These are phyloP conservation scores for Imbricaverruca yamaguchii DNA, from an alignment of 2,888 invertebrate species.

Conservation along the genomic window DNA sequence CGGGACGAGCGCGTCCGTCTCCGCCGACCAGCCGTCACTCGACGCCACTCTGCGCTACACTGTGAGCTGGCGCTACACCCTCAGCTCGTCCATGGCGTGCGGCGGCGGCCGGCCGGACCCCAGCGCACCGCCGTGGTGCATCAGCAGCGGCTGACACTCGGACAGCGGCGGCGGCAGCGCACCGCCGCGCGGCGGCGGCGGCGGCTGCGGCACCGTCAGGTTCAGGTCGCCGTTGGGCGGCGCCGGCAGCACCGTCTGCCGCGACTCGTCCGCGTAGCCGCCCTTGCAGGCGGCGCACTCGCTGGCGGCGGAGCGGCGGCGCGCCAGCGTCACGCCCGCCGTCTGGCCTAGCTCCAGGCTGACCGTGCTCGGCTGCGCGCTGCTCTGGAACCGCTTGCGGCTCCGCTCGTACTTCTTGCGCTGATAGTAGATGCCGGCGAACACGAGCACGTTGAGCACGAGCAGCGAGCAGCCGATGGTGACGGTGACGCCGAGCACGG, in stretches of 20 bases:
- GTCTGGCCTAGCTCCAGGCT: conserved; percentile 10
- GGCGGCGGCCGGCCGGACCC: not conserved
- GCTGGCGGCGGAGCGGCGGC: not conserved
- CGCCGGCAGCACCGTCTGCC: not conserved
- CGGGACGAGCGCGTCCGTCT: too few species aligned
- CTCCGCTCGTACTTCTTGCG: conserved; percentile 35
- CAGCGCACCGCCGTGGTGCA: not conserved
- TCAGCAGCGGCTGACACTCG: conserved; percentile 3
- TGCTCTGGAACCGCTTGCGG: conserved; percentile 30
- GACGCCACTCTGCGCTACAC: too few species aligned
- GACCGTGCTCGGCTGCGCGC: conserved; percentile 12
- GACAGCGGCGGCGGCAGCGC: not conserved
- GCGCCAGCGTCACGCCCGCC: not conserved
- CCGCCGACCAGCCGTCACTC: too few species aligned
- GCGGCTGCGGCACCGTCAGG: conserved; percentile 2
- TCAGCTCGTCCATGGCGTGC: not conserved
- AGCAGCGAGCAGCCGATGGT: conserved; percentile 88
- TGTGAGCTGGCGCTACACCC: not conserved
- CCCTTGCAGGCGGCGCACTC: conserved; percentile 1
- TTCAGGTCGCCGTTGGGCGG: conserved; percentile 7
- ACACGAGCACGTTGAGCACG: conserved; percentile 84
- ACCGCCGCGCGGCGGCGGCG: conserved; percentile 16
- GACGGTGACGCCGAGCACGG: conserved; percentile 84
- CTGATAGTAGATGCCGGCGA: conserved; percentile 91
- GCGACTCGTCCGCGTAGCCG: not conserved